Evolutionary conservation across 2,113 vertebrate genomes (phyloP), one percentile per base, ranked within the genome.

Genomic region (Rhynchomys soricoides): DNA sequence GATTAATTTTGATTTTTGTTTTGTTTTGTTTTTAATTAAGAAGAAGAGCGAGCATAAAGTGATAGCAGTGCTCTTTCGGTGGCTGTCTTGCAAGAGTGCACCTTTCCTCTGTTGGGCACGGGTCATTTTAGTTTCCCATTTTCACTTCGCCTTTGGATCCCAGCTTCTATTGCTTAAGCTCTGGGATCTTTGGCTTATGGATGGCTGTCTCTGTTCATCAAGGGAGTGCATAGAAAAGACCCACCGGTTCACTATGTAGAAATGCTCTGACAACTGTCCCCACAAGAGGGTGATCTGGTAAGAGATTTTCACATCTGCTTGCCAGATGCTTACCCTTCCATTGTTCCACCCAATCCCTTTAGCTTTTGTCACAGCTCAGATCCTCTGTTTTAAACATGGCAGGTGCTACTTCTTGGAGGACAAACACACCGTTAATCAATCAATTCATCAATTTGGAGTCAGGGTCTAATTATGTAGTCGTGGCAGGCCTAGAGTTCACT

Each of bases 61-160:
- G 16, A 7, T 5, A 34, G 3, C 43, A 7, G 17, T 79, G 95
- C 43, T 40, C 77, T 94, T 96, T 96, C 77, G 91, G 75, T 73
- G 43, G 92, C 73, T 62, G 16, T 45, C 50, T 88, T 93, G 48
- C 89, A 91, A 78, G 94, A 96, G 95, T 88, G 94, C 70, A 95
- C 82, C 86, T 96, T 98, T 97, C 95, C 90, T 82, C 85, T 97
- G 91, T 94, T 88, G 79, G 90, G 90, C 77, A 97, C 77, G 22
- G 95, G 68, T 57, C 89, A 74, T 95, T 95, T 94, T 3, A 26
- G 45, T 68, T 85, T 92, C 83, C 64, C 95, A 64, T 82, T 87
- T 97, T 83, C 75, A 93, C 83, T 92, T 97, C 74, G 79, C 88
- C 9, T 26, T 92, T 9, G 82, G 86, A 91, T 91, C 92, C 96